Conservation (phyloP, 35 echinoderm and acorn worm genomes). For the Eucidaris tribuloides region DNA sequence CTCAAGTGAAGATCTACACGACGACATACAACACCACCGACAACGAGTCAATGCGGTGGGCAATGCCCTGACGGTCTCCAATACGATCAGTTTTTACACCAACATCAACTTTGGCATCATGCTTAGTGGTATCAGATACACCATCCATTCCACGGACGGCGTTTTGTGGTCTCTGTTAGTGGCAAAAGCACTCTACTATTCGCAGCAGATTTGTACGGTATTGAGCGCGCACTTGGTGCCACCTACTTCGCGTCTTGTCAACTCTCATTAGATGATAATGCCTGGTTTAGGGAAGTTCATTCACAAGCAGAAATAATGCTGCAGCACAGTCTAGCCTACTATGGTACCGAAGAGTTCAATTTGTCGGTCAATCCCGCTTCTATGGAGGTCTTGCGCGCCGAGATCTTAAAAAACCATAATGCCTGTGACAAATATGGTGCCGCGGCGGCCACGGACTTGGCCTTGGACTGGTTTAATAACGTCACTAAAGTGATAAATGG, state of each 20-base stretch:
- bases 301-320: neutral
- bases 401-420: slow-evolving; percentile 6
- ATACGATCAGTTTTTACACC: slow-evolving; percentile 30
- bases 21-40: neutral
- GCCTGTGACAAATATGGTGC: slow-evolving; percentile 16
- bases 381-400: neutral
- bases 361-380: neutral
- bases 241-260: slow-evolving; percentile 18
- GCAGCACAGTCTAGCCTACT: slow-evolving; percentile 11
- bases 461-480: slow-evolving; percentile 39
- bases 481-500: slow-evolving; percentile 20
- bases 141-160: neutral
- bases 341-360: neutral
- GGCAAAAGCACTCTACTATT: slow-evolving; percentile 28
- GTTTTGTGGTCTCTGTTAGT: slow-evolving; percentile 10
- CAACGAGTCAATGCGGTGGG: neutral
- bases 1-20: neutral
- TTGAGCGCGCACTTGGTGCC: slow-evolving; percentile 42
- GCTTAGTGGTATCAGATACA: neutral
- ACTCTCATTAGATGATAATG: neutral
- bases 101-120: slow-evolving; percentile 22
- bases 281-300: slow-evolving; percentile 33
- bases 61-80: neutral
- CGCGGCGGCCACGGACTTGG: neutral
- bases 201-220: slow-evolving; percentile 25